These are phyloP conservation scores for Diarsia dahlii DNA, from an alignment of 2,888 invertebrate species.

Conservation along the genomic window DNA sequence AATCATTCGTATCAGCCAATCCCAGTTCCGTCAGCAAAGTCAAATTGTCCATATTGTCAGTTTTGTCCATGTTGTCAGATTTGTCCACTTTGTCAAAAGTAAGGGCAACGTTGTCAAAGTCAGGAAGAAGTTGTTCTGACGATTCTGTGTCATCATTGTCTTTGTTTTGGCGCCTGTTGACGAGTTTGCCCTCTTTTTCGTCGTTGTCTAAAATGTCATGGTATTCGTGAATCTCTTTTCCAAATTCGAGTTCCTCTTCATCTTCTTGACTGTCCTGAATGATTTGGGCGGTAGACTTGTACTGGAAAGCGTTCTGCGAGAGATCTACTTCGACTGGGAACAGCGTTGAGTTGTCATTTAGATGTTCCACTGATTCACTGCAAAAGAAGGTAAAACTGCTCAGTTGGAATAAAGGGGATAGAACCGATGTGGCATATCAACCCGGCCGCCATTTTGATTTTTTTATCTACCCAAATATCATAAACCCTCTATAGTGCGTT, in stretches of 20 bases:
- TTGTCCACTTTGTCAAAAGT: slow-evolving; percentile 61
- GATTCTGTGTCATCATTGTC: slow-evolving; percentile 82
- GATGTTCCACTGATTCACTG: slow-evolving; percentile 94
- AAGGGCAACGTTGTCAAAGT: slow-evolving; percentile 73
- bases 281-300: slow-evolving; percentile 92
- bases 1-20: slow-evolving; percentile 88
- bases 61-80: slow-evolving; percentile 72
- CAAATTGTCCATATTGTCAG: slow-evolving; percentile 77
- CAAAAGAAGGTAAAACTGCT: slow-evolving; percentile 21
- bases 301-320: slow-evolving; percentile 97
- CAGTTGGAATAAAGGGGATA: too few species aligned
- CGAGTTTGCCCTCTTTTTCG: slow-evolving; percentile 83
- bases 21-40: slow-evolving; percentile 91
- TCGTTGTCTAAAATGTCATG: slow-evolving; percentile 84
- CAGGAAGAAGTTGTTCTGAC: slow-evolving; percentile 82
- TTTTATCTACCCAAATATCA: too few species aligned
- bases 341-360: slow-evolving; percentile 93
- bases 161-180: slow-evolving; percentile 80
- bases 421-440: too few species aligned
- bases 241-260: slow-evolving; percentile 90
- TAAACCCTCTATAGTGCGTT: too few species aligned
- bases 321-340: slow-evolving; percentile 99
- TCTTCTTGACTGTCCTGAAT: slow-evolving; percentile 84
- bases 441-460: too few species aligned
- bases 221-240: slow-evolving; percentile 86